Conservation (phyloP, 2,797 vertebrate species). For the Hypotaenidia philippensis region DNA sequence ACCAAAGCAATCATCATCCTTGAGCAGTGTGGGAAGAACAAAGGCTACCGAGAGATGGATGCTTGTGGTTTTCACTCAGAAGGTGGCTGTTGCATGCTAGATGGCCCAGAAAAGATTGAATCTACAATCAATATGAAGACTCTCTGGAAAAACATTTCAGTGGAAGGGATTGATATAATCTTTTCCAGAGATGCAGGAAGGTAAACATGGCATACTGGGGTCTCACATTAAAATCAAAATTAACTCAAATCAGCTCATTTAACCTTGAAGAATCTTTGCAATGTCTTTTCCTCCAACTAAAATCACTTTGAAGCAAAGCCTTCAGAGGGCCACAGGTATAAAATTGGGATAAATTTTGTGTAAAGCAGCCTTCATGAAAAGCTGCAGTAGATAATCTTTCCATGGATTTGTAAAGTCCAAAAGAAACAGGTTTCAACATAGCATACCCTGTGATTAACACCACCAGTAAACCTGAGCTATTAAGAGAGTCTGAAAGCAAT, state of each 20-base stretch:
- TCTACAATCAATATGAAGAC: conserved; percentile 84
- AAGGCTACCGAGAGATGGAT: conserved; percentile 84
- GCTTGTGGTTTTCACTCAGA: conserved; percentile 81
- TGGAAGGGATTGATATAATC: conserved; percentile 77
- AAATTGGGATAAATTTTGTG: not conserved
- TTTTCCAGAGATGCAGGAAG: conserved; percentile 89
- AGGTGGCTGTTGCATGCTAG: conserved; percentile 79
- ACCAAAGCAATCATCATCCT: conserved; percentile 80
- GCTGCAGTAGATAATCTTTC: conserved; percentile 10
- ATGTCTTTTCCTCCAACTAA: not conserved
- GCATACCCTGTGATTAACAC: not conserved
- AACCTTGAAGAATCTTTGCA: not conserved
- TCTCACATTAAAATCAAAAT: not conserved
- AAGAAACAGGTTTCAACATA: conserved; percentile 32
- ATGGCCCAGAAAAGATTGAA: conserved; percentile 83
- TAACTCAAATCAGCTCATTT: not conserved
- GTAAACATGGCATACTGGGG: conserved; percentile 28
- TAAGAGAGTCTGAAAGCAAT: conserved; percentile 32
- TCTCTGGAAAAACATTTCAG: conserved; percentile 74
- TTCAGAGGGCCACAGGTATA: not conserved
- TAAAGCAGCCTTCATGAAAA: conserved; percentile 20
- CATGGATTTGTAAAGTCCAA: conserved; percentile 31
- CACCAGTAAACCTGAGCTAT: not conserved
- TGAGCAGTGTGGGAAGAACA: conserved; percentile 89
- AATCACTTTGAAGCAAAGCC: not conserved